Evolutionary conservation across 1,140 invertebrate species (phyloP).

Genomic region (Acromyrmex heyeri): DNA sequence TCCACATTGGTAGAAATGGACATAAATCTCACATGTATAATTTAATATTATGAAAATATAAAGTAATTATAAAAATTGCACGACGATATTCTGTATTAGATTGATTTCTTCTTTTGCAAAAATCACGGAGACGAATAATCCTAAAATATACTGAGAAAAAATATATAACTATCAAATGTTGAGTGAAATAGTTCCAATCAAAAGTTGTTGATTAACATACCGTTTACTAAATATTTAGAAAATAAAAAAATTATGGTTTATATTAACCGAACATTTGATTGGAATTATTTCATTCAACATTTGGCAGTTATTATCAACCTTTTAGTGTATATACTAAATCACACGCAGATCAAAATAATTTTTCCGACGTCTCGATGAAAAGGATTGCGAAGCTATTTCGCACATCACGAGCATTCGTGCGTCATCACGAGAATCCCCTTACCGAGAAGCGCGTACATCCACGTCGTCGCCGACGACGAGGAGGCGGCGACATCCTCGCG

Average conservation of each 20-base stretch:
- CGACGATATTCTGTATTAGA: not conserved
- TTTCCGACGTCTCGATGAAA: not conserved
- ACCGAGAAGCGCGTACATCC: slow-evolving; percentile 82
- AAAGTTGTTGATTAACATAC: too few species aligned
- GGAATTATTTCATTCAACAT: too few species aligned
- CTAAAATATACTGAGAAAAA: not conserved
- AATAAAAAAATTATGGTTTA: too few species aligned
- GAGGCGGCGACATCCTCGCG: slow-evolving; percentile 77
- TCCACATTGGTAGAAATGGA: too few species aligned
- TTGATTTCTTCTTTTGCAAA: not conserved
- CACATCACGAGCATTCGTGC: slow-evolving; percentile 9
- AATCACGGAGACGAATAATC: not conserved
- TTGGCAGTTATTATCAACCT: too few species aligned
- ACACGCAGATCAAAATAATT: not conserved
- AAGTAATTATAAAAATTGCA: slow-evolving; percentile 9
- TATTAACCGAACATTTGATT: too few species aligned
- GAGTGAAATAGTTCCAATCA: too few species aligned
- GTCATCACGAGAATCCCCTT: slow-evolving; percentile 53
- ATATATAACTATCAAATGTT: too few species aligned
- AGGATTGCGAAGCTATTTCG: not conserved
- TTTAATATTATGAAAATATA: not conserved
- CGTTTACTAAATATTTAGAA: too few species aligned
- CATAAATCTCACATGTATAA: too few species aligned
- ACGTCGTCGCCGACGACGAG: slow-evolving; percentile 73
- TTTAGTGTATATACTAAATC: not conserved